Evolutionary conservation across 2,888 invertebrate genomes (phyloP).

Genomic region (Bhutanitis thaidina): DNA sequence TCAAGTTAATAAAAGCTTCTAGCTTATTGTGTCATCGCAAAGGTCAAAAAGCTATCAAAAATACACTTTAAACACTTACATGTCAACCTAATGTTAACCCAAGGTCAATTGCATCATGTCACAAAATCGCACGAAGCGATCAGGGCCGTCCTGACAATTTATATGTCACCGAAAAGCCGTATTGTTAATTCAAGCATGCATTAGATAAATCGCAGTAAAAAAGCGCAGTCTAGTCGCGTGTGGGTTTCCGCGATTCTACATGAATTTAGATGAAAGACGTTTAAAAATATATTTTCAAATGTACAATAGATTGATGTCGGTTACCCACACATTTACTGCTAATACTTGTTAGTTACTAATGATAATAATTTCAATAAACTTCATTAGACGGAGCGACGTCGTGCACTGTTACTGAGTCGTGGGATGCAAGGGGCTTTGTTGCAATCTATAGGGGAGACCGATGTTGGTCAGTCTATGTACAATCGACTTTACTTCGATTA

Average conservation of each 20-base stretch:
- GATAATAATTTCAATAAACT: too few species aligned
- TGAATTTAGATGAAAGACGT: constrained; percentile 4
- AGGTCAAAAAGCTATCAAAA: constrained; percentile 14
- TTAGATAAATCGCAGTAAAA: neutral
- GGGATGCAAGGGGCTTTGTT: too few species aligned
- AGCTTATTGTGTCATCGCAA: neutral
- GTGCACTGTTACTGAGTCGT: too few species aligned
- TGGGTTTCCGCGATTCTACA: neutral
- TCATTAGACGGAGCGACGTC: too few species aligned
- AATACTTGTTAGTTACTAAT: too few species aligned
- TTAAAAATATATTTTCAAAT: neutral
- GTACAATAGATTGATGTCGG: neutral
- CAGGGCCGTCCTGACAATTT: neutral
- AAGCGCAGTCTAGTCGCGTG: constrained; percentile 1
- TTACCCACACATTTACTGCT: too few species aligned
- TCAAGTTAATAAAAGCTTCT: too few species aligned
- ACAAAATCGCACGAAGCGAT: constrained; percentile 5
- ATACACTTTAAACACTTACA: neutral
- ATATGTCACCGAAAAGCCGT: constrained; percentile 12
- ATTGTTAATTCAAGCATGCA: constrained; percentile 1
- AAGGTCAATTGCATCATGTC: constrained; percentile 9
- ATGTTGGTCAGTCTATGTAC: too few species aligned
- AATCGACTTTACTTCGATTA: too few species aligned
- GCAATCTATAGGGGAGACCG: too few species aligned
- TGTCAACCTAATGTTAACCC: constrained; percentile 9